Base-by-base conservation (phyloP, 2,888 invertebrate genomes). In the Parnassius mnemosyne region DNA sequence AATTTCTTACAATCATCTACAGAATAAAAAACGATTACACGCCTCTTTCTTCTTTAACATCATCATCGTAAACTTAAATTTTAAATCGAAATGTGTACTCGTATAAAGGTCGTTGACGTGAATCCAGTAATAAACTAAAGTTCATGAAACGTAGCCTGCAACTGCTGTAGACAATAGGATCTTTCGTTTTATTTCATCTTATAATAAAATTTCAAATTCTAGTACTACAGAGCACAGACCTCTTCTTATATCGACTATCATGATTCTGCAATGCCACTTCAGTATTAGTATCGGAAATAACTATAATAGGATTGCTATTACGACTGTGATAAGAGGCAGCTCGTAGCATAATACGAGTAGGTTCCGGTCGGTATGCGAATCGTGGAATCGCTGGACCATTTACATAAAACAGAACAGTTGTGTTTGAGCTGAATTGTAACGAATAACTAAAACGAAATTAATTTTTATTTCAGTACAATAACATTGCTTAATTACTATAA, bases 101-200 rank as follows among this genome's bases (percentile, higher is more conserved):
- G n/a, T n/a, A 3, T 25, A 25, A 25, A 25, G 25, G 25, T 43
- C 49, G 3, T 49, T 65, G 63, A 64, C 63, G 63, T 62, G 57
- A 57, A 63, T 46, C 61, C 63, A 65, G 49, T 58, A 63, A 61
- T 65, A 63, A 54, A 53, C 57, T 58, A 62, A 53, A 42, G 12
- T 53, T 58, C 50, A 58, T 62, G 44, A 44, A 51, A 58, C 55
- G 41, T 51, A 59, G 44, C 58, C 58, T 50, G 58, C 63, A 54
- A 58, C 63, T 51, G 63, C 63, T 63, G 63, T 52, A 63, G 63
- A 63, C 58, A 58, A 63, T 59, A 34, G 63, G 41, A 34, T 55
- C 58, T 54, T 63, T 46, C 51, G 46, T 63, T 63, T 58, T 58
- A 58, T 59, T 58, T 55, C 58, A 55, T 54, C 54, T 41, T 41